Percentiles rank a stretch among this genome's conserved stretches.
These are phyloP conservation scores for Cheilosia scutellata DNA, from an alignment of 2,888 invertebrate species.

Conservation along the genomic window DNA sequence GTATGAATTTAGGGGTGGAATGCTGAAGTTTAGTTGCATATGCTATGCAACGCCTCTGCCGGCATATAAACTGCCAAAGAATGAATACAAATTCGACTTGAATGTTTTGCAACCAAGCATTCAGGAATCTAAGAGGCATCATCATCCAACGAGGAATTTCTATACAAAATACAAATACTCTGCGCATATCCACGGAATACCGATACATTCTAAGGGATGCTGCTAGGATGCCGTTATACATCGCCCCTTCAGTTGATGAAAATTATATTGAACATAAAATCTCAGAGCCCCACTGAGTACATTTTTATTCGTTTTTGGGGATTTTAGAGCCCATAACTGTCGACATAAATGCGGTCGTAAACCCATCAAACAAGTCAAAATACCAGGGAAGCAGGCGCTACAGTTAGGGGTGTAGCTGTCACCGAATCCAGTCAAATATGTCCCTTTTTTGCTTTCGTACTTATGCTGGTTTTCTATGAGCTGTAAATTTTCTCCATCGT, in stretches of 20 bases:
- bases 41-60: not conserved
- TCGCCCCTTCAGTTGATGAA: not conserved
- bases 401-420: not conserved
- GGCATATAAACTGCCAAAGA: not conserved
- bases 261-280: not conserved
- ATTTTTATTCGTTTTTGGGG: not conserved
- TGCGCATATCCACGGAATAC: not conserved
- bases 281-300: not conserved
- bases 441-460: too few species aligned
- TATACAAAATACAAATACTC: not conserved
- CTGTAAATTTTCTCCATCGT: too few species aligned
- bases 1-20: not conserved
- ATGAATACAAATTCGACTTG: not conserved
- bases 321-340: slow-evolving; percentile 29
- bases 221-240: not conserved
- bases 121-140: not conserved
- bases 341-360: slow-evolving; percentile 30
- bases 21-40: not conserved
- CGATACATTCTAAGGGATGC: not conserved
- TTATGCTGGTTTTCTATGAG: too few species aligned
- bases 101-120: slow-evolving; percentile 12
- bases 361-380: slow-evolving; percentile 36
- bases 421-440: not conserved
- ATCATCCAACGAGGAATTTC: not conserved
- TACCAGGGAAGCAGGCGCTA: slow-evolving; percentile 19